A percentile compares a stretch with the other conserved stretches of the same genome.
Evolutionary conservation across 2,888 invertebrate genomes (phyloP).

Genomic region (Tolmerus cingulatus): DNA sequence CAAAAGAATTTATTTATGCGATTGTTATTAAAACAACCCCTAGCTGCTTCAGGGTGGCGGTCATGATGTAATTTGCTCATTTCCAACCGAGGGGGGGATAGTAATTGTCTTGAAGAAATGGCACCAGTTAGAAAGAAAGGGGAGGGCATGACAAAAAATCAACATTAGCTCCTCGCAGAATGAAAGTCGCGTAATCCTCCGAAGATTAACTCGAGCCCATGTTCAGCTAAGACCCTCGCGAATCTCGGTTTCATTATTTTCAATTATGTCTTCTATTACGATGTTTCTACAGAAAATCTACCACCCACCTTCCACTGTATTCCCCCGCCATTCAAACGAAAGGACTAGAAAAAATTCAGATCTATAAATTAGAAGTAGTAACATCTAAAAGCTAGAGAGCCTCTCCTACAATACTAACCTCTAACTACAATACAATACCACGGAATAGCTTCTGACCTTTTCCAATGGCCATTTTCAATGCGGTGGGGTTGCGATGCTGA

Average conservation of each 20-base stretch:
- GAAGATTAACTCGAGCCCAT: slow-evolving; percentile 42
- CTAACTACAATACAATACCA: background rate
- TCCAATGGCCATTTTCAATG: background rate
- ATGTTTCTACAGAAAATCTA: background rate
- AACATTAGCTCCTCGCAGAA: background rate
- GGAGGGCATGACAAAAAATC: background rate
- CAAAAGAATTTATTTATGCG: slow-evolving; percentile 50
- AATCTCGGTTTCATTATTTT: slow-evolving; percentile 44
- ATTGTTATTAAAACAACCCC: slow-evolving; percentile 48
- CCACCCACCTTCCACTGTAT: background rate
- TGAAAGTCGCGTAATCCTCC: background rate
- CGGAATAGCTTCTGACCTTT: background rate
- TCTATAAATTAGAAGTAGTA: background rate
- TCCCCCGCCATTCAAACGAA: background rate
- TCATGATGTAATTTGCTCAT: background rate
- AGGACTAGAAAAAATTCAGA: background rate
- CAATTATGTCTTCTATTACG: slow-evolving; percentile 33
- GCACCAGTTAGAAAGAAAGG: background rate
- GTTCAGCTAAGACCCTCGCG: slow-evolving; percentile 44
- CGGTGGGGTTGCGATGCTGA: slow-evolving; percentile 33
- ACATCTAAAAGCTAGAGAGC: background rate
- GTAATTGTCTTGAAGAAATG: background rate
- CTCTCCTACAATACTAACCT: background rate
- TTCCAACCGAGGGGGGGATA: background rate
- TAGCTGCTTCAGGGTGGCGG: slow-evolving; percentile 11